A percentile compares a stretch with the other conserved stretches of the same genome.
Evolutionary conservation across 2,888 invertebrate genomes (phyloP).

Genomic region (Schizotus pectinicornis): DNA sequence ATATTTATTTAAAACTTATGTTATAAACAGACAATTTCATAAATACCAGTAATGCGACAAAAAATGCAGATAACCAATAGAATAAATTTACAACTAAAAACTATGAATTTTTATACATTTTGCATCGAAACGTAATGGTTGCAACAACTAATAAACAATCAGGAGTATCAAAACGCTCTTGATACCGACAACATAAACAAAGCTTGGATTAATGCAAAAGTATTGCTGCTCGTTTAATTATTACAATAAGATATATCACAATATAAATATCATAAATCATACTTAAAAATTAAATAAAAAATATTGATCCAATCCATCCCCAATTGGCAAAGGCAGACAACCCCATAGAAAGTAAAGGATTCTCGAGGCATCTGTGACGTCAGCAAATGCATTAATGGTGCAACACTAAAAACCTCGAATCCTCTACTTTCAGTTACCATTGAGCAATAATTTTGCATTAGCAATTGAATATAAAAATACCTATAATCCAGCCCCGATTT

Average conservation of each 20-base stretch:
- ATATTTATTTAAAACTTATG: constrained; percentile 37
- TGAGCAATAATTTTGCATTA: constrained; percentile 50
- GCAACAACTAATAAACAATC: constrained; percentile 33
- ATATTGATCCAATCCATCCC: neutral
- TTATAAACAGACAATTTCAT: constrained; percentile 42
- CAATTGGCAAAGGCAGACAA: constrained; percentile 14
- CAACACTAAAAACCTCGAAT: neutral
- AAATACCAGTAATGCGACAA: constrained; percentile 35
- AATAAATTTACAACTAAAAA: constrained; percentile 12
- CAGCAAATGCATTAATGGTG: constrained; percentile 19
- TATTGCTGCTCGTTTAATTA: constrained; percentile 39
- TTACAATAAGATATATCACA: constrained; percentile 35
- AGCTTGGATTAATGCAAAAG: constrained; percentile 43
- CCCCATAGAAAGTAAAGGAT: constrained; percentile 1
- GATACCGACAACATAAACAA: constrained; percentile 29
- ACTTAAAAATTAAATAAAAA: constrained; percentile 29
- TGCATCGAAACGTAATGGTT: constrained; percentile 15
- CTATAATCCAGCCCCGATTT: constrained; percentile 7
- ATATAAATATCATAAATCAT: constrained; percentile 38
- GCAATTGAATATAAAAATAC: constrained; percentile 17
- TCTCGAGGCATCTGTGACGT: constrained; percentile 7
- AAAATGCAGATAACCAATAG: constrained; percentile 13
- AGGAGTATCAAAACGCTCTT: constrained; percentile 27
- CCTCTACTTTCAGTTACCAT: constrained; percentile 23
- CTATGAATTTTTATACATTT: constrained; percentile 15